These are phyloP conservation scores for Polydrusus cervinus DNA, from an alignment of 2,888 invertebrate species.

Conservation along the genomic window DNA sequence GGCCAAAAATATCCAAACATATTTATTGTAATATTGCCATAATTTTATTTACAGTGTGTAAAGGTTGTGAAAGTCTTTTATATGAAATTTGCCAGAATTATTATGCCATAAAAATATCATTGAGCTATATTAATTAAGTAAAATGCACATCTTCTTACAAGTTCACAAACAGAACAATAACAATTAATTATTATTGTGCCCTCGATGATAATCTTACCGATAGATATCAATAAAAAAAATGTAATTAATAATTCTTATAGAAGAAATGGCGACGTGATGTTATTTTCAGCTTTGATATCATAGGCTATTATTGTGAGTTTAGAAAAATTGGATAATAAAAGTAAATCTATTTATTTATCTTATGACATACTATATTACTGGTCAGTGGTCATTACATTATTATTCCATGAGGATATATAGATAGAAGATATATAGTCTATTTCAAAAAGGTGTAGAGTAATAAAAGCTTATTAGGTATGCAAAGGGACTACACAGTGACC, in stretches of 20 bases:
- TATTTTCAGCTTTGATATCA: conserved; percentile 41
- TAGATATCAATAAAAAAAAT: conserved; percentile 38
- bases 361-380: background rate
- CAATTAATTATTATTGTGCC: background rate
- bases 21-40: too few species aligned
- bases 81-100: too few species aligned
- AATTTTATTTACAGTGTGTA: too few species aligned
- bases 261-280: conserved; percentile 34
- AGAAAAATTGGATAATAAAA: conserved; percentile 5
- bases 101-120: too few species aligned
- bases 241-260: conserved; percentile 20
- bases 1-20: too few species aligned
- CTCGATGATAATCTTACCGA: conserved; percentile 7
- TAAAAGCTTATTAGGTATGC: too few species aligned
- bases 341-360: background rate
- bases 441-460: too few species aligned
- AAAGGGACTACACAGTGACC: too few species aligned
- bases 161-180: background rate
- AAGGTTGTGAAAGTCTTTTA: too few species aligned
- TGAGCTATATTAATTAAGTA: too few species aligned
- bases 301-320: conserved; percentile 9
- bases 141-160: background rate
- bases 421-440: too few species aligned
- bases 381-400: background rate
- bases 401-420: too few species aligned